Evolutionary conservation across 2,797 vertebrate species (phyloP), one percentile per base, ranked within the genome.

Genomic region (Gymnocypris eckloni): DNA sequence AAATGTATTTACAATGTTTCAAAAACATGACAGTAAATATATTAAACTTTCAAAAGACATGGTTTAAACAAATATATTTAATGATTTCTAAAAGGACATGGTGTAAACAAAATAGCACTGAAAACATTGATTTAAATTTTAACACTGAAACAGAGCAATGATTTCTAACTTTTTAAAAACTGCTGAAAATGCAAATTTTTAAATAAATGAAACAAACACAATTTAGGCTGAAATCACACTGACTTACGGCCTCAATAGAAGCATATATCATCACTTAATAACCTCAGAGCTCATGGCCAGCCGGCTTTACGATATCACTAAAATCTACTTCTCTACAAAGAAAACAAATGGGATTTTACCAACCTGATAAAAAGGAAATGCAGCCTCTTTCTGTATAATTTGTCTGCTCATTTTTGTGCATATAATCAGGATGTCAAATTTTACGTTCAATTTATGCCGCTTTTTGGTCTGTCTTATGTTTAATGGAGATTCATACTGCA

Each of bases 241-340:
- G 75, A 78, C 37, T 78, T 78, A 9, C 33, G n/a, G 52, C 37
- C 22, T 43, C 76, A 6, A 41, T 12, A n/a, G 37, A 78, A 59
- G 76, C 54, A 78, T 59, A 78, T 59, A 78, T 78, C 76, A 59
- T 78, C 54, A 59, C 76, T 41, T 78, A 78, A 77, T 33, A 56
- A 78, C 54, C 76, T 78, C 54, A 78, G 76, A 59, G 54, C 76
- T 59, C 37, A 78, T 78, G 37, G 54, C 25, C 13, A 20, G 76
- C 54, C 6, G 4, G 37, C 54, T 78, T 78, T 78, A 59, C 6
- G 4, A 59, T 78, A 78, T 25, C 52, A 78, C 37, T 78, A 59
- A 41, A 75, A 41, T 59, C 76, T 41, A 41, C 52, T 59, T 78
- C 28, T 13, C 52, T 25, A 39, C 1, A 59, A 20, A 78, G 76